These are phyloP conservation scores for Phoenicopterus ruber DNA, from an alignment of 2,113 vertebrate genomes.

Conservation along the genomic window DNA sequence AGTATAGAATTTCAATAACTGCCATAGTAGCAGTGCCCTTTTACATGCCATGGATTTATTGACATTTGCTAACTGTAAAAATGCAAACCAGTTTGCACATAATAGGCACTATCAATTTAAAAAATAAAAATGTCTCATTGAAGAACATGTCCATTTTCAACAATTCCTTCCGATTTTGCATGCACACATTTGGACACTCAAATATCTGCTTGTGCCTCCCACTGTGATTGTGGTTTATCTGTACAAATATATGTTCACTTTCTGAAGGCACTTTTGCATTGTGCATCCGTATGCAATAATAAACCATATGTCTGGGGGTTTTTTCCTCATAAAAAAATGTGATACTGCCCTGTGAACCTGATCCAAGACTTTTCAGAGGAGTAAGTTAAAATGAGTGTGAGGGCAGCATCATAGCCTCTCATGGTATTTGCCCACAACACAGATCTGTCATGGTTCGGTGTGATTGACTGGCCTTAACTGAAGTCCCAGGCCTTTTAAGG, in stretches of 20 bases:
- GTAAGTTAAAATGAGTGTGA: not conserved
- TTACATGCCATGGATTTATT: slow-evolving; percentile 73
- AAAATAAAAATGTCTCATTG: slow-evolving; percentile 34
- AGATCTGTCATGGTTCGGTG: not conserved
- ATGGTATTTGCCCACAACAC: not conserved
- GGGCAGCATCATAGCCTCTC: not conserved
- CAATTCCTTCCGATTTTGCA: not conserved
- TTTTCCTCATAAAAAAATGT: not conserved
- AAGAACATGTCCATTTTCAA: not conserved
- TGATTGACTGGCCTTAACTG: not conserved
- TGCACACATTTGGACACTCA: not conserved
- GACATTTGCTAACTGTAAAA: slow-evolving; percentile 69
- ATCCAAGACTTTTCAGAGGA: not conserved
- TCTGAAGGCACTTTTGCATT: not conserved
- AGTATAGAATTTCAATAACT: slow-evolving; percentile 74
- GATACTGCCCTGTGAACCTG: not conserved
- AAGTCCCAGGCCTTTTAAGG: not conserved
- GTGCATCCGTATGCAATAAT: not conserved
- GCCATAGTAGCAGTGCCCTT: slow-evolving; percentile 69
- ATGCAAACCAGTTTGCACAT: slow-evolving; percentile 34
- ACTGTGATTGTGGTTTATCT: not conserved
- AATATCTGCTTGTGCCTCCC: not conserved
- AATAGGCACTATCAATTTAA: slow-evolving; percentile 47
- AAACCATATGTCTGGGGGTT: not conserved
- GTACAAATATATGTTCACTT: not conserved